phyloP scores from a whole-genome alignment of 1,140 invertebrate species.

The Drosophila aff. region DNA sequence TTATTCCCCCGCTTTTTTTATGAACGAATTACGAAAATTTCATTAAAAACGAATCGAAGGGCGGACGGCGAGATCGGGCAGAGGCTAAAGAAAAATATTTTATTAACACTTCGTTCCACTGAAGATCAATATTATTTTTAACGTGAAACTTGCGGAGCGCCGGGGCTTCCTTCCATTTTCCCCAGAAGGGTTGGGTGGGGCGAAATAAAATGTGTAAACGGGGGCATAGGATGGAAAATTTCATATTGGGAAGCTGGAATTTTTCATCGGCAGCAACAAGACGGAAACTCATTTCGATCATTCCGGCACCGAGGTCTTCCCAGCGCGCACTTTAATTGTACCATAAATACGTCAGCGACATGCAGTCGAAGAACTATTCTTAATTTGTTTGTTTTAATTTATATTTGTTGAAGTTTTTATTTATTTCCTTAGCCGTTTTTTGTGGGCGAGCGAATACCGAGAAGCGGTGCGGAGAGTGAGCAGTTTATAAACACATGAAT shows the following conservation, averaged over 20 bases:
- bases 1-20: constrained; percentile 46
- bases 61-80: not conserved
- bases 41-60: constrained; percentile 60
- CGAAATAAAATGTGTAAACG: not conserved
- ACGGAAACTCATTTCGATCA: constrained; percentile 72
- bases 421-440: constrained; percentile 47
- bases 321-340: constrained; percentile 64
- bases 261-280: constrained; percentile 63
- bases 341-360: constrained; percentile 74
- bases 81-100: constrained; percentile 68
- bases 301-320: constrained; percentile 26
- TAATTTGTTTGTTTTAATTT: constrained; percentile 81
- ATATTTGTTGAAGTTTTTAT: constrained; percentile 83
- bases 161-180: constrained; percentile 39
- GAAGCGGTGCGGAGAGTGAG: constrained; percentile 5
- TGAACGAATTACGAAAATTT: constrained; percentile 64
- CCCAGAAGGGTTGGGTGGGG: constrained; percentile 24
- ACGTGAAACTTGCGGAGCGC: constrained; percentile 54
- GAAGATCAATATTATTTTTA: constrained; percentile 84
- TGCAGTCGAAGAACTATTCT: constrained; percentile 50
- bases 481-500: constrained; percentile 77
- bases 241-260: constrained; percentile 26
- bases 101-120: constrained; percentile 81
- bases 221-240: not conserved
- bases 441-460: constrained; percentile 19